Conservation (phyloP, 1,140 invertebrate species). For the Zaprionus camerounensis region DNA sequence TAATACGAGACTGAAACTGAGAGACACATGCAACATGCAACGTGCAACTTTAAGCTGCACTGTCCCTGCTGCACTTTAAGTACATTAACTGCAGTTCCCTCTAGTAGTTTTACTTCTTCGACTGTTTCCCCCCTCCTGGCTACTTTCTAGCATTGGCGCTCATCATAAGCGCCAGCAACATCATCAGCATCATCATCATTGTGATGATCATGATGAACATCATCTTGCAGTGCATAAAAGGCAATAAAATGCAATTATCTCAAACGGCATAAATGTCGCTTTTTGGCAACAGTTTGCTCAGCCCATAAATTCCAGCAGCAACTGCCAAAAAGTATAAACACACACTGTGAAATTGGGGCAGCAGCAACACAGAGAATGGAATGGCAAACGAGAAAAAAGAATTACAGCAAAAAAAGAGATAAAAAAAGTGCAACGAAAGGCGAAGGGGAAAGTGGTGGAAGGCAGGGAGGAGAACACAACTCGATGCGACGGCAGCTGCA, state of each 20-base stretch:
- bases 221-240: slow-evolving; percentile 67
- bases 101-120: slow-evolving; percentile 13
- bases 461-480: slow-evolving; percentile 9
- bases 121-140: neutral
- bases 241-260: slow-evolving; percentile 81
- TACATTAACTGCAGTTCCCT: slow-evolving; percentile 64
- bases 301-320: slow-evolving; percentile 70
- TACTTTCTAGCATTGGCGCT: slow-evolving; percentile 13
- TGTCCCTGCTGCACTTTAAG: slow-evolving; percentile 56
- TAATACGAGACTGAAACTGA: slow-evolving; percentile 26
- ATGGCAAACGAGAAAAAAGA: slow-evolving; percentile 4
- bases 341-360: neutral
- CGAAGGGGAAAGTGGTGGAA: no score
- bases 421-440: neutral
- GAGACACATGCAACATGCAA: slow-evolving; percentile 57
- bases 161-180: neutral
- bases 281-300: slow-evolving; percentile 72
- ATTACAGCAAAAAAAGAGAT: neutral
- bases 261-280: slow-evolving; percentile 78
- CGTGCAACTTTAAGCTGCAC: neutral
- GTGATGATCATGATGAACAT: slow-evolving; percentile 3
- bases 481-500: slow-evolving; percentile 14
- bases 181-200: slow-evolving; percentile 10
- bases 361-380: neutral
- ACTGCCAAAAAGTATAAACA: slow-evolving; percentile 52